Base-by-base conservation (phyloP, 2,113 vertebrate genomes). In the Protomyctophum bolini region DNA sequence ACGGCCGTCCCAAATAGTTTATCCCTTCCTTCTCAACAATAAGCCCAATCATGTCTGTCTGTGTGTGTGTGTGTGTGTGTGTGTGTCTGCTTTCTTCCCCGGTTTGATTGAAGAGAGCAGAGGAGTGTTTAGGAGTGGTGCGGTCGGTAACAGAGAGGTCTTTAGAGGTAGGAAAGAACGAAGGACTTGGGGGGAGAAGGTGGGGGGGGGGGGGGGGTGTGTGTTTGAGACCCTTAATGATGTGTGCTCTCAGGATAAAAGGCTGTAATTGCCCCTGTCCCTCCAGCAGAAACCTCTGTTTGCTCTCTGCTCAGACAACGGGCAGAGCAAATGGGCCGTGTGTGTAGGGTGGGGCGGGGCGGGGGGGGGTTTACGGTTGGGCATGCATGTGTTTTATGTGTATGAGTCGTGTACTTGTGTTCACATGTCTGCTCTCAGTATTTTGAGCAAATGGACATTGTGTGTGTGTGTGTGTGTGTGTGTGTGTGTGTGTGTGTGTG, bases 291-390 rank as follows among this genome's bases (percentile, higher is more conserved):
- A 72, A 3, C 84, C 70, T 82, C 75, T 90, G 85, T 92, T 92
- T 92, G 86, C 90, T 92, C 85, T 92, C 92, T 92, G 86, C 90
- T 92, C 85, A 87, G 87, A 88, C 85, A 89, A 89, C 86, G 86
- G 80, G 28, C 73, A 58, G 87, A 77, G 83, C 91, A 92, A 90
- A 88, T 82, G 79, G 76, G 71, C 76, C 59, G 21, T 50, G 33
- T 41, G 33, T 41, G 33, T 41, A 4, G 33, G 33, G 33, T 41
- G 33, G 33, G 33, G 33, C 5, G 33, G 33, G 33, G 33, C 1
- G 3, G 33, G 3, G 33, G 33, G 33, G 3, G 33, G 3, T 41
- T 41, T 41, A 41, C 5, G 33, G 33, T 6, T 41, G 33, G 33
- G 33, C 33, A 41, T 33, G 33, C 33, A 33, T 41, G 33, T 41